Conservation (phyloP, 35 echinoderm and acorn worm species). For the Apostichopus japonicus region DNA sequence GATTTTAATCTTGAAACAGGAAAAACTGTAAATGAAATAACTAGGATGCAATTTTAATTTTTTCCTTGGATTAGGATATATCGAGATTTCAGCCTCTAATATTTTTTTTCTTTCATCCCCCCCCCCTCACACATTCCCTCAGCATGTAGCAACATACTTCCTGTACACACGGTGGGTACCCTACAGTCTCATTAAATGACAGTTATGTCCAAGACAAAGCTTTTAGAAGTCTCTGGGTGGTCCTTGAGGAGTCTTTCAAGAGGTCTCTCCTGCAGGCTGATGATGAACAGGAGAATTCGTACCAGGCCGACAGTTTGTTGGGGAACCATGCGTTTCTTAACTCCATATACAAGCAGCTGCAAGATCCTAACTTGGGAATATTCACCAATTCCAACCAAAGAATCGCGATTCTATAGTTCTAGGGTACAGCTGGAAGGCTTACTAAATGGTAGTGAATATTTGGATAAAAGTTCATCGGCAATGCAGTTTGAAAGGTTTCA, state of each 20-base stretch:
- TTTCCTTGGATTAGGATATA: too few relatives aligned
- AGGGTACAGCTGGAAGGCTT: neutral
- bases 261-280: neutral
- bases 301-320: neutral
- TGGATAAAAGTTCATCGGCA: neutral
- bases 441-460: neutral
- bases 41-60: too few relatives aligned
- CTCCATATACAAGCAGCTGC: neutral
- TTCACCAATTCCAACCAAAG: neutral
- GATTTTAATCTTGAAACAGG: too few relatives aligned
- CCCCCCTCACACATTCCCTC: too few relatives aligned
- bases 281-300: neutral
- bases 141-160: too few relatives aligned
- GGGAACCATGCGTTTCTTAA: neutral
- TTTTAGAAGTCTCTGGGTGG: neutral
- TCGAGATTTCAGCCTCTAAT: too few relatives aligned
- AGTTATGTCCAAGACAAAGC: neutral
- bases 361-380: neutral
- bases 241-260: neutral
- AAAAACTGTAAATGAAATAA: too few relatives aligned
- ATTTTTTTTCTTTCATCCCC: too few relatives aligned
- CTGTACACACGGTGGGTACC: too few relatives aligned
- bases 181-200: neutral
- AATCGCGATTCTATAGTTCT: neutral
- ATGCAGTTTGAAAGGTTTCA: conserved; percentile 45